These are phyloP conservation scores for Vanessa atalanta DNA, from an alignment of 1,140 invertebrate genomes.

Conservation along the genomic window DNA sequence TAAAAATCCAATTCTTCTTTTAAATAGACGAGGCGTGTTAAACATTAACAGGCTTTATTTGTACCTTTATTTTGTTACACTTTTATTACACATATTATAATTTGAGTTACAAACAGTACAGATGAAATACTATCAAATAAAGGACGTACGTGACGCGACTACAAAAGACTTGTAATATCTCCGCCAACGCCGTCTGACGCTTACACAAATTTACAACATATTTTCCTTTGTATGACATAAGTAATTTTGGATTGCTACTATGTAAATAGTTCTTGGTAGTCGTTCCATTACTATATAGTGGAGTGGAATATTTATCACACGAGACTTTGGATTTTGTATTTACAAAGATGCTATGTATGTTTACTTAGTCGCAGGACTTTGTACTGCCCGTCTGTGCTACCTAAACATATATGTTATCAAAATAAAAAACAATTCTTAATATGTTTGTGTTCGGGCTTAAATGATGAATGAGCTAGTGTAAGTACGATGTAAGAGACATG, in stretches of 20 bases:
- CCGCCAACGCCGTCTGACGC: constrained; percentile 15
- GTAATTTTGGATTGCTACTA: constrained; percentile 22
- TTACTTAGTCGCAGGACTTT: too few species aligned
- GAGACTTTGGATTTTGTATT: too few species aligned
- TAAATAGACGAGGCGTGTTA: background rate
- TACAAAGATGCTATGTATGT: too few species aligned
- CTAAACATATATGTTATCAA: too few species aligned
- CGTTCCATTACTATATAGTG: constrained; percentile 2
- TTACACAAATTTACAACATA: constrained; percentile 20
- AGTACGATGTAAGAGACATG: too few species aligned
- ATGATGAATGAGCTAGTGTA: too few species aligned
- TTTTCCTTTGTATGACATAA: constrained; percentile 20
- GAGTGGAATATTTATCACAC: background rate
- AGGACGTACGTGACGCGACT: constrained; percentile 26
- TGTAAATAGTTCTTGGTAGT: constrained; percentile 12
- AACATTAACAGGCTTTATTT: background rate
- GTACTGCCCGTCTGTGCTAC: too few species aligned
- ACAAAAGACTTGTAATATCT: constrained; percentile 17
- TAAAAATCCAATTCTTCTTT: too few species aligned
- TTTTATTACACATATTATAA: constrained; percentile 1
- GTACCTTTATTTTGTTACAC: too few species aligned
- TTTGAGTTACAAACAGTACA: constrained; percentile 21
- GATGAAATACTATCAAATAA: constrained; percentile 38
- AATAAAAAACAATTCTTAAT: too few species aligned
- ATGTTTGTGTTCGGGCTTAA: too few species aligned